Evolutionary conservation across 2,797 vertebrate genomes (phyloP).

Genomic region (Microctenopoma steveboyesi): DNA sequence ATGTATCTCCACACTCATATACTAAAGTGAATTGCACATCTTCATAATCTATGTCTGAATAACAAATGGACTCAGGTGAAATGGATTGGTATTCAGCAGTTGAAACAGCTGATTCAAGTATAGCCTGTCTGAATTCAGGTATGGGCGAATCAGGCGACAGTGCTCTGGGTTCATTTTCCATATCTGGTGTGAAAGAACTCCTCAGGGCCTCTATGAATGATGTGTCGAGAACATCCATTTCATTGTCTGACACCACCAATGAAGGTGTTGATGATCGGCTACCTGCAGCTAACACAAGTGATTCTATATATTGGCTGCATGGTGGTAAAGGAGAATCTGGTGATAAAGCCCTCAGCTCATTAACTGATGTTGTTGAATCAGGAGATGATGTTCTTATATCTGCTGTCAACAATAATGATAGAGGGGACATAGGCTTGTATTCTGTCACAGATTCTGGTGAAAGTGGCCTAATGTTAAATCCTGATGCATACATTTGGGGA

Average conservation of each 20-base stretch:
- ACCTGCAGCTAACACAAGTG: neutral
- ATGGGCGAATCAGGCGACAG: constrained; percentile 68
- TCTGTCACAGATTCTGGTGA: constrained; percentile 38
- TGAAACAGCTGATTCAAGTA: constrained; percentile 21
- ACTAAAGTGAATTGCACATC: constrained; percentile 4
- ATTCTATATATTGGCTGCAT: too few relatives aligned
- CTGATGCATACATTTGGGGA: too few relatives aligned
- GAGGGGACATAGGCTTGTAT: constrained; percentile 35
- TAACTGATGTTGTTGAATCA: constrained; percentile 25
- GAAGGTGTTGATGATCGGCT: constrained; percentile 41
- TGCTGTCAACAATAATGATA: constrained; percentile 13
- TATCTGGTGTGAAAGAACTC: constrained; percentile 30
- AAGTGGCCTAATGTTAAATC: constrained; percentile 1
- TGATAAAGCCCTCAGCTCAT: too few relatives aligned
- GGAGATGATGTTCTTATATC: constrained; percentile 44
- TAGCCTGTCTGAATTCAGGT: constrained; percentile 46
- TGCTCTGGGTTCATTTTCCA: constrained; percentile 47
- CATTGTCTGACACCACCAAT: constrained; percentile 38
- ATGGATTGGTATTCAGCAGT: constrained; percentile 37
- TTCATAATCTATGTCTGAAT: constrained; percentile 54
- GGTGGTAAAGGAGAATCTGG: too few relatives aligned
- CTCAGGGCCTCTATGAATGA: constrained; percentile 16
- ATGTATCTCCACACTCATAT: constrained; percentile 32
- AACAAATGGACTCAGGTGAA: constrained; percentile 57
- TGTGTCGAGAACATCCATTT: constrained; percentile 30